phyloP scores from a whole-genome alignment of 2,888 invertebrate species.

The Labia minor region DNA sequence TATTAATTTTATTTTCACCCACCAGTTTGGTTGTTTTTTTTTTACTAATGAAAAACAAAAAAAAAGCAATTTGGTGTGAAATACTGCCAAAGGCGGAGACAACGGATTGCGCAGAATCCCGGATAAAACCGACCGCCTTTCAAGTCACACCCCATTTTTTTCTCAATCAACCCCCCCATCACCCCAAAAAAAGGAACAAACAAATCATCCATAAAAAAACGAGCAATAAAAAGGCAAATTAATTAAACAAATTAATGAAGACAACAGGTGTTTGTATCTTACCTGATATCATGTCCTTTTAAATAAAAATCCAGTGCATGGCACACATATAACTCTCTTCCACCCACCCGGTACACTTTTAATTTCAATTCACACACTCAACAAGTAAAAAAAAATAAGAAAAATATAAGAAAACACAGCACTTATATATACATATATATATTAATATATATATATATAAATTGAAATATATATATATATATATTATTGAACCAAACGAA shows the following conservation, averaged over 20 bases:
- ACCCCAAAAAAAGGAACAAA: no score
- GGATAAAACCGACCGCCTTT: neutral
- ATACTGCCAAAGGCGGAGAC: neutral
- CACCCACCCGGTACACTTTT: neutral
- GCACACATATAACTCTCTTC: neutral
- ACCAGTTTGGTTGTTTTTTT: no score
- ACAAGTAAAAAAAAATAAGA: neutral
- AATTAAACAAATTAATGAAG: neutral
- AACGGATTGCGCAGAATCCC: neutral
- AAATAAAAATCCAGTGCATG: constrained; percentile 4
- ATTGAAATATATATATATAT: no score
- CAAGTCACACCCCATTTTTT: neutral
- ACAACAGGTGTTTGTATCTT: neutral
- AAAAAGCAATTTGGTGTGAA: no score
- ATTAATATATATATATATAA: no score
- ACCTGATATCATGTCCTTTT: constrained; percentile 13
- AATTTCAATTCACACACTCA: neutral
- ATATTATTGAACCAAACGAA: no score
- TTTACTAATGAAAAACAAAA: no score
- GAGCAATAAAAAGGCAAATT: no score
- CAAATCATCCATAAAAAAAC: no score
- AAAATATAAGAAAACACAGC: neutral
- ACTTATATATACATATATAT: no score
- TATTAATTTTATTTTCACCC: no score
- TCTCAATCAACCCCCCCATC: neutral